These are phyloP conservation scores for Sylvia borin DNA, from an alignment of 2,797 vertebrate genomes.

Conservation along the genomic window DNA sequence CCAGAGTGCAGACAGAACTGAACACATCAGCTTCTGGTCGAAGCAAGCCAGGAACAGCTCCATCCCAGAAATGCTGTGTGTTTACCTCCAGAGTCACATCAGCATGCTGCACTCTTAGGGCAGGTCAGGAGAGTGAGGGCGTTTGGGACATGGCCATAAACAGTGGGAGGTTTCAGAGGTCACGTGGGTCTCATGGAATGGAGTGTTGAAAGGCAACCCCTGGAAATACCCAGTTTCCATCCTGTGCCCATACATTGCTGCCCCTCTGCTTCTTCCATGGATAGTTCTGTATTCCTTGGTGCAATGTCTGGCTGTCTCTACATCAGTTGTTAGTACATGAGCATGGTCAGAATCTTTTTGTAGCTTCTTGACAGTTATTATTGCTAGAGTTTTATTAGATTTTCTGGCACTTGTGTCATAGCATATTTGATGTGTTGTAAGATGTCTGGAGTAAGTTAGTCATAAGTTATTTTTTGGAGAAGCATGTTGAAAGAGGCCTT, in stretches of 20 bases:
- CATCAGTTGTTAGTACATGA: not conserved
- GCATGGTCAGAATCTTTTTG: not conserved
- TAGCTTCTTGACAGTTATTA: not conserved
- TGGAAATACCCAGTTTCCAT: not conserved
- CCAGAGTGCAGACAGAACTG: not conserved
- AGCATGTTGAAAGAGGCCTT: not conserved
- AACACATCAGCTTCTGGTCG: not conserved
- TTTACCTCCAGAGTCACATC: not conserved
- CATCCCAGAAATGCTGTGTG: not conserved
- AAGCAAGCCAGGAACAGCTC: not conserved
- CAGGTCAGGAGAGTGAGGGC: not conserved
- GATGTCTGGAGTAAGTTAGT: not conserved
- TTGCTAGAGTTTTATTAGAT: not conserved
- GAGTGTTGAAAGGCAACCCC: not conserved
- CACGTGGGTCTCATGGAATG: rapidly evolving
- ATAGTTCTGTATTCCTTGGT: not conserved
- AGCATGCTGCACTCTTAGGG: not conserved
- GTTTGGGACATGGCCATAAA: not conserved
- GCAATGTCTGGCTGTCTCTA: not conserved
- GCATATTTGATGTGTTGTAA: not conserved
- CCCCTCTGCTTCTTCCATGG: not conserved
- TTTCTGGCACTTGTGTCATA: not conserved
- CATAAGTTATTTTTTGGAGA: not conserved
- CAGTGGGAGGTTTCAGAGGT: not conserved
- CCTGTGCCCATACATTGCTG: not conserved